Percentiles rank a stretch among this genome's conserved stretches.
phyloP scores from a whole-genome alignment of 2,113 vertebrate genomes.

The Lipophrys pholis region DNA sequence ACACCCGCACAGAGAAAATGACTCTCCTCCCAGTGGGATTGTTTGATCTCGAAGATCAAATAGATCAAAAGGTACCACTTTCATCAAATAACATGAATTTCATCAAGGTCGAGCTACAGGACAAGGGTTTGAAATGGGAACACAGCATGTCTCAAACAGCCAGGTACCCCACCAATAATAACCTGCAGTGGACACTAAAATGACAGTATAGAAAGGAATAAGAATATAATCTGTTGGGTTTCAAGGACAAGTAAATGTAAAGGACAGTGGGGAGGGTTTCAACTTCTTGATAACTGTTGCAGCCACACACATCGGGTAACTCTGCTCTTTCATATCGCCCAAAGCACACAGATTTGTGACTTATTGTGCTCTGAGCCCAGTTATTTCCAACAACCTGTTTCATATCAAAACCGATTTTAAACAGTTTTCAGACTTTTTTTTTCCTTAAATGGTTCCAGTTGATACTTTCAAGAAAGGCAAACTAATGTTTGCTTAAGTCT shows the following conservation, averaged over 20 bases:
- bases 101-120: constrained; percentile 25
- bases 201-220: constrained; percentile 11
- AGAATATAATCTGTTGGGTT: constrained; percentile 2
- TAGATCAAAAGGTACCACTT: not conserved
- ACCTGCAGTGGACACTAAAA: constrained; percentile 13
- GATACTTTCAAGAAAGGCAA: too few species aligned
- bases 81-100: constrained; percentile 11
- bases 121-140: not conserved
- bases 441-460: too few species aligned
- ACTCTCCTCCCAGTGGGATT: not conserved
- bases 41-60: constrained; percentile 4
- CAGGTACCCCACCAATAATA: not conserved
- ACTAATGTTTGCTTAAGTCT: too few species aligned
- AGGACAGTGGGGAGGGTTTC: constrained; percentile 4
- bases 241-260: not conserved
- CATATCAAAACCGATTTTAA: too few species aligned
- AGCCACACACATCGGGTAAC: not conserved
- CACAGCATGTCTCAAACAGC: constrained; percentile 9
- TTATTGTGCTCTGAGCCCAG: too few species aligned
- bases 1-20: not conserved
- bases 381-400: too few species aligned
- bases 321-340: too few species aligned
- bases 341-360: too few species aligned
- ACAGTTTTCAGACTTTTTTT: too few species aligned
- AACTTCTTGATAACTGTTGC: not conserved